Conservation (phyloP, 2,797 vertebrate species). For the Selene dorsalis region DNA sequence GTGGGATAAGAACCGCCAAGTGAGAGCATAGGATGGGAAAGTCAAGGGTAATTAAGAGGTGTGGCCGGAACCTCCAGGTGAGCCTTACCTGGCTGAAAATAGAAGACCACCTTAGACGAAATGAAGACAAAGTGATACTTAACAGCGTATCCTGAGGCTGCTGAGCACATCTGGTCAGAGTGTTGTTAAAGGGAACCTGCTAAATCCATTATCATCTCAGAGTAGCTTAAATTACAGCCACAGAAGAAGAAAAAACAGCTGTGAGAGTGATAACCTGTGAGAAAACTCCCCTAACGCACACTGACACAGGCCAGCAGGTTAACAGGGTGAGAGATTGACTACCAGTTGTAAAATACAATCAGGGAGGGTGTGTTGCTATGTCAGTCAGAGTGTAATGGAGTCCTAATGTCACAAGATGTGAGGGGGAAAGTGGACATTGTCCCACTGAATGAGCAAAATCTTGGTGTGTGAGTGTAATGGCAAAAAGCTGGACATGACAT, state of each 20-base stretch:
- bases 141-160: constrained; percentile 56
- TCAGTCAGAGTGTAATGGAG: constrained; percentile 67
- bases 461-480: constrained; percentile 9
- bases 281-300: constrained; percentile 60
- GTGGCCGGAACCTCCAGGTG: constrained; percentile 47
- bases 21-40: constrained; percentile 35
- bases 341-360: constrained; percentile 71
- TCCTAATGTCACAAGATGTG: constrained; percentile 66
- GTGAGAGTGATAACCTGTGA: constrained; percentile 79
- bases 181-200: constrained; percentile 65
- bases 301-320: constrained; percentile 67
- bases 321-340: constrained; percentile 80
- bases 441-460: constrained; percentile 13
- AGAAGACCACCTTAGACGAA: constrained; percentile 63
- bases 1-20: constrained; percentile 14
- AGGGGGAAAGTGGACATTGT: constrained; percentile 38
- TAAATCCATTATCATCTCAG: constrained; percentile 77
- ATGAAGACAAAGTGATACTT: constrained; percentile 64
- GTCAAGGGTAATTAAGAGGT: constrained; percentile 24
- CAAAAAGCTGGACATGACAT: neutral
- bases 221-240: constrained; percentile 74
- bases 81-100: constrained; percentile 55
- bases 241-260: constrained; percentile 65
- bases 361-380: constrained; percentile 58
- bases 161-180: constrained; percentile 74